Base-by-base conservation (phyloP, 2,797 vertebrate genomes). In the Characodon lateralis region DNA sequence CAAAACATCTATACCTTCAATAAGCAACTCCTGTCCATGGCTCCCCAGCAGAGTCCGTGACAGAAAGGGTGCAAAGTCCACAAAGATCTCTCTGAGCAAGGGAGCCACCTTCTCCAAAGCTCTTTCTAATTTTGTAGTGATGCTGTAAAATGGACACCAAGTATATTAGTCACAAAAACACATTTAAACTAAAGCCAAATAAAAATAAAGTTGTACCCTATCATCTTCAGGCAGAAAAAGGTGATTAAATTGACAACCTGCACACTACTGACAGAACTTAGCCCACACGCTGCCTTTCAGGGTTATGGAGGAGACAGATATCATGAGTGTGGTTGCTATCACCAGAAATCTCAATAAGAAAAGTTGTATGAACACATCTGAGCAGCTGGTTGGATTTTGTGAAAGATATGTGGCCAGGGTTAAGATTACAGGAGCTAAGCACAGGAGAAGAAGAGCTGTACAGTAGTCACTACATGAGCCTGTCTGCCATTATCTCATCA, bases 51-150 rank as follows among this genome's bases (percentile, higher is more conserved):
- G 96, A 53, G 98, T 99, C 50, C 98, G 97, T 26, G 98, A 99
- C 89, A 99, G 96, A 88, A 99, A 99, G 77, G 98, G 97, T 58
- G 98, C 98, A 95, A 99, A 99, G 95, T 99, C 98, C 93, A 99
- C 97, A 92, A 99, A 99, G 90, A 98, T 98, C 94, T 99, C 98
- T 88, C 98, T 96, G 82, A 99, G 91, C 85, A 99, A 95, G 12
- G 98, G 97, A 0, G 98, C 98, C 77, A 98, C 97, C 90, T 98
- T 99, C 94, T 99, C 98, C 95, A 99, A 88, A 31, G 95, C 94
- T 65, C 95, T 83, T 86, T 96, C 95, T 82, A 96, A 88, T 87
- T 96, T 95, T 35, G 95, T 93, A 16, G 95, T 96, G 71, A 96
- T 96, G 74, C 96, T 96, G 93, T 72, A 53, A 80, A 78, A 82